Evolutionary conservation across 2,888 invertebrate species (phyloP).

Genomic region (Erebia epiphron): DNA sequence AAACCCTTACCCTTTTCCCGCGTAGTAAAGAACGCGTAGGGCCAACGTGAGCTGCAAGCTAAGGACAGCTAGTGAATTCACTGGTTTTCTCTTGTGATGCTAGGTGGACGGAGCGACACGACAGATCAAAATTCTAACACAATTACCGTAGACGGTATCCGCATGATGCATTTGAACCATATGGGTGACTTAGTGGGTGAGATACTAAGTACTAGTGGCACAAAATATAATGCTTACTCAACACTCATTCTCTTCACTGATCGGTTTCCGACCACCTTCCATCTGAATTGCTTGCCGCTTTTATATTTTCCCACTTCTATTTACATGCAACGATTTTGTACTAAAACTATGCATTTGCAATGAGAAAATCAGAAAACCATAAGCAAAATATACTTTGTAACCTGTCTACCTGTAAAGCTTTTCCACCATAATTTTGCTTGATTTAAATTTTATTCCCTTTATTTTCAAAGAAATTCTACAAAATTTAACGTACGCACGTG

Average conservation of each 20-base stretch:
- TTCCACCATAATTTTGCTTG: no score
- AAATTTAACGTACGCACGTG: no score
- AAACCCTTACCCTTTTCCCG: no score
- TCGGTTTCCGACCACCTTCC: conserved; percentile 79
- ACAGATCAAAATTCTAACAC: conserved; percentile 55
- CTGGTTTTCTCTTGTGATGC: conserved; percentile 55
- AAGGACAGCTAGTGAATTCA: neutral
- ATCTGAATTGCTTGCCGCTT: conserved; percentile 55
- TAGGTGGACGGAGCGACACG: conserved; percentile 79
- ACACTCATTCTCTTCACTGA: conserved; percentile 35
- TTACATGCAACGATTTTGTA: conserved; percentile 3
- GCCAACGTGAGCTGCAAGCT: neutral
- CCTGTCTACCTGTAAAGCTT: no score
- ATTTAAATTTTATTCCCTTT: no score
- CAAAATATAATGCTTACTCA: conserved; percentile 54
- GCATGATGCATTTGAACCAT: conserved; percentile 72
- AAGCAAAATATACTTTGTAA: no score
- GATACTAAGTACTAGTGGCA: conserved; percentile 43
- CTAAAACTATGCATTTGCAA: no score
- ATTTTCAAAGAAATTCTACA: no score
- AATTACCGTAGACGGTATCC: conserved; percentile 63
- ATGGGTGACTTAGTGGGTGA: conserved; percentile 80
- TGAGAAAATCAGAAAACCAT: no score
- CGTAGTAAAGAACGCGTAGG: neutral
- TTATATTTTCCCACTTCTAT: conserved; percentile 27